Conservation (phyloP, 2,888 invertebrate species). For the Colostygia pectinataria region DNA sequence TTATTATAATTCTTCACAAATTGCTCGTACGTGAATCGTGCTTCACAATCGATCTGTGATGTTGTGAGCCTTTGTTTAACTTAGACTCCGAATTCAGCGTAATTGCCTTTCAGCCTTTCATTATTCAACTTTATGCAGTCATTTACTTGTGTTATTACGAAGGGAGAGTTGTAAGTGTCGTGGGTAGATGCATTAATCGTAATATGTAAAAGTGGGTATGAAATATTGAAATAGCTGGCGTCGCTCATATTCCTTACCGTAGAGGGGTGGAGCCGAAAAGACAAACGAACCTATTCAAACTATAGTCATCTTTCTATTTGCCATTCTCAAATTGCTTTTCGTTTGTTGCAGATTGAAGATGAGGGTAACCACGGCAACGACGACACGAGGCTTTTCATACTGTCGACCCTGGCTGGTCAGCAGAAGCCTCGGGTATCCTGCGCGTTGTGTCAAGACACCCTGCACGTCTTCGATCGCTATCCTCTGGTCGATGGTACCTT, state of each 20-base stretch:
- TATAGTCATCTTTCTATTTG: not conserved
- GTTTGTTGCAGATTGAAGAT: conserved; percentile 94
- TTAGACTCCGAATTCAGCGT: conserved; percentile 80
- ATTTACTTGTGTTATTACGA: conserved; percentile 81
- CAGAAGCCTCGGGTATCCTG: conserved; percentile 93
- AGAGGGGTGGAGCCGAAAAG: conserved; percentile 14
- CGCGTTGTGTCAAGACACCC: conserved; percentile 93
- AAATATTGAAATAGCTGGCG: conserved; percentile 75
- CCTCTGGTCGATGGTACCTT: conserved; percentile 99
- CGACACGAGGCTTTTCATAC: conserved; percentile 97
- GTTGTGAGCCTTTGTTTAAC: conserved; percentile 78
- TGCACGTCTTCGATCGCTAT: conserved; percentile 98
- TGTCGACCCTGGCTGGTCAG: conserved; percentile 96
- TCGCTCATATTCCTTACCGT: conserved; percentile 54
- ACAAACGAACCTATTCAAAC: conserved; percentile 13
- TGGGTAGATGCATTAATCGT: conserved; percentile 81
- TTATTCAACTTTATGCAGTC: conserved; percentile 82
- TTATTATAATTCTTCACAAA: conserved; percentile 79
- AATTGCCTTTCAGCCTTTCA: conserved; percentile 82
- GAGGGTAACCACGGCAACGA: conserved; percentile 99
- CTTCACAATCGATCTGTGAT: conserved; percentile 74
- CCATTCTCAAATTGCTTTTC: conserved; percentile 16
- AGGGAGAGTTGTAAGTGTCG: conserved; percentile 78
- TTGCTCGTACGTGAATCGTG: conserved; percentile 79
- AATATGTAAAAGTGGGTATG: conserved; percentile 78